A percentile compares a stretch with the other conserved stretches of the same genome.
Conservation (phyloP, 1,140 invertebrate genomes). For the Cecropterus lyciades region DNA sequence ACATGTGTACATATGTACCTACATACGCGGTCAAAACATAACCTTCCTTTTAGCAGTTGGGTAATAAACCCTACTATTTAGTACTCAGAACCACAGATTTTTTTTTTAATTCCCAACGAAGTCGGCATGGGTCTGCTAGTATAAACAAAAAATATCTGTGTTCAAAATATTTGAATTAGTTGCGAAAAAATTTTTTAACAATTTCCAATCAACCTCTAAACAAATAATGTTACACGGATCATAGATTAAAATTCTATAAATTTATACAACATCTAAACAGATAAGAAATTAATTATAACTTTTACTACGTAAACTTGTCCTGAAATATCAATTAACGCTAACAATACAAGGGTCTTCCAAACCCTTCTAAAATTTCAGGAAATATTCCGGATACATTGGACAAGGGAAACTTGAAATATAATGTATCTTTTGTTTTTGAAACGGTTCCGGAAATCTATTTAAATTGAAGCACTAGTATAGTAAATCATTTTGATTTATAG, state of each 20-base stretch:
- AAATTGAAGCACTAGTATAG: background rate
- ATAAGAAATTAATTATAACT: constrained; percentile 28
- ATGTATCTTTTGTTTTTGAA: background rate
- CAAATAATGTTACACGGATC: too few species aligned
- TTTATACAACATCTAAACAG: constrained; percentile 5
- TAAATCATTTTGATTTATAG: background rate
- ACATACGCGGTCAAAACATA: too few species aligned
- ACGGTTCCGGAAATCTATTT: background rate
- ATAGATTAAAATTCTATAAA: background rate
- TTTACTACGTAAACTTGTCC: constrained; percentile 16
- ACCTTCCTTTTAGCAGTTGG: too few species aligned
- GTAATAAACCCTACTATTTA: too few species aligned
- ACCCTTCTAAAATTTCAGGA: constrained; percentile 5
- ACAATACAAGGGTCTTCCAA: constrained; percentile 5
- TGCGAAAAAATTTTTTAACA: too few species aligned
- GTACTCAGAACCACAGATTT: too few species aligned
- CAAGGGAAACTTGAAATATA: constrained; percentile 1
- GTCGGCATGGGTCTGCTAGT: too few species aligned
- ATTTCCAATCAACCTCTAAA: too few species aligned
- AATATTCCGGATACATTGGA: constrained; percentile 1
- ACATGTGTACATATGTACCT: too few species aligned
- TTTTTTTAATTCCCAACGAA: too few species aligned
- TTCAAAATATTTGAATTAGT: too few species aligned
- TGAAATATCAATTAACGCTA: constrained; percentile 19
- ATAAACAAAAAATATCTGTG: too few species aligned